These are phyloP conservation scores for Thalassoma bifasciatum DNA, from an alignment of 2,113 vertebrate species.

Conservation along the genomic window DNA sequence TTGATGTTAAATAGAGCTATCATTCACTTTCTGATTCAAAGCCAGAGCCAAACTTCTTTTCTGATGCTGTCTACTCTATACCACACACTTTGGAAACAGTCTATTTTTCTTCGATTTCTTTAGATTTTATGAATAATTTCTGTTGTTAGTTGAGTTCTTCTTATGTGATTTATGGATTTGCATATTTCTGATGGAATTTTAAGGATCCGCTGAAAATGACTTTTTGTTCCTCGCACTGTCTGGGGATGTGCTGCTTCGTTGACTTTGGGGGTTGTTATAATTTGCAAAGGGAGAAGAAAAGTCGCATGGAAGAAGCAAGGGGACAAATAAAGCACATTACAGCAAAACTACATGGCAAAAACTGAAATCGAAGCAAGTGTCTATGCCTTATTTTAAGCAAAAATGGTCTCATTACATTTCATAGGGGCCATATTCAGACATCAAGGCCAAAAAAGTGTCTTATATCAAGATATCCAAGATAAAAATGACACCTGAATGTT, in stretches of 20 bases:
- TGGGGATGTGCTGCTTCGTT: neutral
- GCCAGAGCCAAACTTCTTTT: neutral
- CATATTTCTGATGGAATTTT: neutral
- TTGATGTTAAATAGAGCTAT: slow-evolving; percentile 1
- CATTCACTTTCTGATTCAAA: slow-evolving; percentile 16
- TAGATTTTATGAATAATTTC: neutral
- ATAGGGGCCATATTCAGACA: too few relatives aligned
- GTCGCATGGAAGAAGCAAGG: neutral
- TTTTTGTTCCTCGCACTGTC: neutral
- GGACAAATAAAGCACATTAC: too few relatives aligned
- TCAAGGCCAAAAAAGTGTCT: too few relatives aligned
- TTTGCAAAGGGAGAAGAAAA: neutral
- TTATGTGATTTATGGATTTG: neutral
- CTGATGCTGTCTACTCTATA: neutral
- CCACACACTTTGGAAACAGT: neutral
- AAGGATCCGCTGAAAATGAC: neutral
- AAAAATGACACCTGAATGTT: too few relatives aligned
- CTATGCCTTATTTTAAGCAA: too few relatives aligned
- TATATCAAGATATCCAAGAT: too few relatives aligned
- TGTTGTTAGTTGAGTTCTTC: neutral
- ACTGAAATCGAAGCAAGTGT: too few relatives aligned
- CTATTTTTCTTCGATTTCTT: neutral
- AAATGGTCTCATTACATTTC: too few relatives aligned
- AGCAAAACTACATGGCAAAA: too few relatives aligned
- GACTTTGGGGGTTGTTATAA: neutral